Evolutionary conservation across 2,888 invertebrate genomes (phyloP).

Genomic region (Synergus itoensis): DNA sequence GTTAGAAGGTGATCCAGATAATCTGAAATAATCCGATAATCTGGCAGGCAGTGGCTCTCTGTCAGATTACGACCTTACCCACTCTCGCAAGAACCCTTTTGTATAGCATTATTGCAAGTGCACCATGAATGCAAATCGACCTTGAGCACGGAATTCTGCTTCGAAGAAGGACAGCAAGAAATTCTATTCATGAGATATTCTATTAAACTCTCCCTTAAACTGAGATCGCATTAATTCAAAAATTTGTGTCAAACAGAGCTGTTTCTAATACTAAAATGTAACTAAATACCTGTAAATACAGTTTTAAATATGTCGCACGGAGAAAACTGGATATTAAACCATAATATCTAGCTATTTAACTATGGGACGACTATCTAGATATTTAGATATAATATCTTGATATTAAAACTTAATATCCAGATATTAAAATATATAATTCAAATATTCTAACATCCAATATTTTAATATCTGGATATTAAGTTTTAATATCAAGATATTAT

Average conservation of each 20-base stretch:
- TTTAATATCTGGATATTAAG: too few relatives aligned
- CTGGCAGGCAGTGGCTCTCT: slow-evolving; percentile 47
- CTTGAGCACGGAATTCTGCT: not conserved
- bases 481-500: too few relatives aligned
- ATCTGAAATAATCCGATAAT: slow-evolving; percentile 41
- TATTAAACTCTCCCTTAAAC: not conserved
- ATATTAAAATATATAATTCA: too few relatives aligned
- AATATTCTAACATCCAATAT: too few relatives aligned
- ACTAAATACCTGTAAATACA: too few relatives aligned
- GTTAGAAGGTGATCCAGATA: slow-evolving; percentile 48
- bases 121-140: slow-evolving; percentile 44
- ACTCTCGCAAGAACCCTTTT: slow-evolving; percentile 37
- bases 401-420: too few relatives aligned
- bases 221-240: slow-evolving; percentile 1
- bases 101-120: slow-evolving; percentile 43
- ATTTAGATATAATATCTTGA: too few relatives aligned
- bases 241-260: not conserved
- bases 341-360: too few relatives aligned
- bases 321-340: too few relatives aligned
- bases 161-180: slow-evolving; percentile 6
- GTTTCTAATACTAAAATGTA: too few relatives aligned
- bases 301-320: too few relatives aligned
- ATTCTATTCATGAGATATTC: slow-evolving; percentile 17
- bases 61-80: slow-evolving; percentile 46
- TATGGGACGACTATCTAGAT: too few relatives aligned